Evolutionary conservation across 2,113 vertebrate species (phyloP).

Genomic region (Marmota monax): DNA sequence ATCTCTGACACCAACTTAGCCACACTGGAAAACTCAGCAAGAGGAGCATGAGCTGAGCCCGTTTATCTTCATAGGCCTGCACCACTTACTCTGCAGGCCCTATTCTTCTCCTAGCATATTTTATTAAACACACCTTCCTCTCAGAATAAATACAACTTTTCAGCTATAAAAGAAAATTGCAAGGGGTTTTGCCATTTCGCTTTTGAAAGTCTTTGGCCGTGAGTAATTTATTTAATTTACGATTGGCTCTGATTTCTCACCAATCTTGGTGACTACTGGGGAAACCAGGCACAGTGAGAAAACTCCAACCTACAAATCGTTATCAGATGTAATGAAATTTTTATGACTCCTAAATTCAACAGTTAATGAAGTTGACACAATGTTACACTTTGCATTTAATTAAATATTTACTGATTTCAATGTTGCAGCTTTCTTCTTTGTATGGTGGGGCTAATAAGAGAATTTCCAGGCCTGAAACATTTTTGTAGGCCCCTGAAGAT

Average conservation of each 20-base stretch:
- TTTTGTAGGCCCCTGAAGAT: not conserved
- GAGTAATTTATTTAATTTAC: slow-evolving; percentile 62
- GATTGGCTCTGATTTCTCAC: slow-evolving; percentile 29
- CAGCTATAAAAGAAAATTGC: slow-evolving; percentile 27
- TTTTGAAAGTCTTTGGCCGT: slow-evolving; percentile 54
- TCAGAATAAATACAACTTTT: slow-evolving; percentile 40
- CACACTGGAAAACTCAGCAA: not conserved
- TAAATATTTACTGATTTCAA: slow-evolving; percentile 70
- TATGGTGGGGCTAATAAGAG: not conserved
- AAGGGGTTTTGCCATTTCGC: slow-evolving; percentile 60
- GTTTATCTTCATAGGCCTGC: not conserved
- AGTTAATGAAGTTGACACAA: slow-evolving; percentile 78
- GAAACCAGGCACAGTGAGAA: slow-evolving; percentile 16
- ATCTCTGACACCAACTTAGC: not conserved
- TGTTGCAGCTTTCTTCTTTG: slow-evolving; percentile 39
- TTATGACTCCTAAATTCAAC: slow-evolving; percentile 68
- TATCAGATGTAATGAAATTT: slow-evolving; percentile 70
- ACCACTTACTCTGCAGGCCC: not conserved
- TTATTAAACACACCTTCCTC: slow-evolving; percentile 4
- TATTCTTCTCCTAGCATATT: not conserved
- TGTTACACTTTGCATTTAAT: slow-evolving; percentile 68
- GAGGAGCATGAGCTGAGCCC: not conserved
- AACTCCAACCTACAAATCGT: slow-evolving; percentile 40
- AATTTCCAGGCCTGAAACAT: not conserved
- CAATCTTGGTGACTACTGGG: not conserved